phyloP scores from a whole-genome alignment of 2,113 vertebrate genomes.

The Onychorhynchus coronatus region DNA sequence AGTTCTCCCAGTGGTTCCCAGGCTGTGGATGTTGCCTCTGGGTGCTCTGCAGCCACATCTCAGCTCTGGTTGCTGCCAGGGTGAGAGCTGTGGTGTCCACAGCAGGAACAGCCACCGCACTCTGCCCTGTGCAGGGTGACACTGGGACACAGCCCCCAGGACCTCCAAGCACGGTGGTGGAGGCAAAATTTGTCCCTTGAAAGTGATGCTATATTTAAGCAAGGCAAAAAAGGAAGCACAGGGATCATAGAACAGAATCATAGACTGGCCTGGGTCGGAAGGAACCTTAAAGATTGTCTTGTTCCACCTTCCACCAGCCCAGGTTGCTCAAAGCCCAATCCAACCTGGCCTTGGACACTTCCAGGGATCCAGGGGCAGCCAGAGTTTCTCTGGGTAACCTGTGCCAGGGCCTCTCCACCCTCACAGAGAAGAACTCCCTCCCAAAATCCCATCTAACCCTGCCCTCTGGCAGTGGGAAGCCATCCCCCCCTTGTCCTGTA shows the following conservation, averaged over 20 bases:
- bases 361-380: background rate
- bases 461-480: background rate
- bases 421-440: background rate
- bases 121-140: rapidly evolving
- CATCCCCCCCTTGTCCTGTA: background rate
- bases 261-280: background rate
- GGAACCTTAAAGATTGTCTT: background rate
- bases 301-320: rapidly evolving
- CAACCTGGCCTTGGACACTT: rapidly evolving
- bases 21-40: background rate
- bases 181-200: background rate
- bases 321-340: rapidly evolving
- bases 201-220: background rate
- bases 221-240: background rate
- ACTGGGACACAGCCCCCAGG: background rate
- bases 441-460: background rate
- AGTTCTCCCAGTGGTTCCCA: rapidly evolving
- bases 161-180: rapidly evolving
- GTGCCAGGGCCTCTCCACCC: background rate
- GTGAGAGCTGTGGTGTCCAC: background rate
- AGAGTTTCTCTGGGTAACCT: background rate
- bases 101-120: background rate
- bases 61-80: background rate
- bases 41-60: background rate
- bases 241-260: background rate